Base-by-base conservation (phyloP, 2,888 invertebrate species). In the Physocephala rufipes region DNA sequence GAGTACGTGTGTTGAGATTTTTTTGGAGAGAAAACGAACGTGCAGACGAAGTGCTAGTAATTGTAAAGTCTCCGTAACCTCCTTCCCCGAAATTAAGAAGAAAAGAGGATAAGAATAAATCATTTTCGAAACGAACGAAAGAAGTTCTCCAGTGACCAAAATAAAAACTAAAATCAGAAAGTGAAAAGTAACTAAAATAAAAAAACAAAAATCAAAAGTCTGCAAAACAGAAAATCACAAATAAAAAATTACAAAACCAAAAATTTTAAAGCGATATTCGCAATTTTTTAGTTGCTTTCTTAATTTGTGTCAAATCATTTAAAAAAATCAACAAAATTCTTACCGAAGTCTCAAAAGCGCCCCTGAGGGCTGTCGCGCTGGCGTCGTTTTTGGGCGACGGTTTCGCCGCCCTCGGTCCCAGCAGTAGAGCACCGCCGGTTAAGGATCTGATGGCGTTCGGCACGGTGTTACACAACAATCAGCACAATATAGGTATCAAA, bases 361-460 rank as follows among this genome's bases (percentile, higher is more conserved):
- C 86, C 86, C 85, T 85, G 79, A 85, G 86, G 86, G 86, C 86
- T 84, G 86, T 86, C 86, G 86, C 86, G 84, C 85, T 86, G 86
- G 86, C 86, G 86, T 86, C 86, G 83, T 86, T 86, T 84, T 82
- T 86, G 84, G 86, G 86, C 83, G 85, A 86, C 84, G 86, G 86
- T 78, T 86, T 85, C 82, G 82, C 86, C 82, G 85, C 85, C 83
- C 85, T 86, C 79, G 84, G 85, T 83, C 82, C 85, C 77, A 83
- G 86, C 83, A 82, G 85, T 77, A 83, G 86, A 80, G 84, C 84
- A 80, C 85, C 86, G 80, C 84, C 86, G 82, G 85, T 85, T 73
- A 86, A 86, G 82, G 86, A 86, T 82, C 84, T 86, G 79, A 86
- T 86, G 86, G 86, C 86, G 79, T 86, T 86, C 79, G 86, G 86